Evolutionary conservation across 2,797 vertebrate genomes (phyloP).

Genomic region (Gadopsis marmoratus): DNA sequence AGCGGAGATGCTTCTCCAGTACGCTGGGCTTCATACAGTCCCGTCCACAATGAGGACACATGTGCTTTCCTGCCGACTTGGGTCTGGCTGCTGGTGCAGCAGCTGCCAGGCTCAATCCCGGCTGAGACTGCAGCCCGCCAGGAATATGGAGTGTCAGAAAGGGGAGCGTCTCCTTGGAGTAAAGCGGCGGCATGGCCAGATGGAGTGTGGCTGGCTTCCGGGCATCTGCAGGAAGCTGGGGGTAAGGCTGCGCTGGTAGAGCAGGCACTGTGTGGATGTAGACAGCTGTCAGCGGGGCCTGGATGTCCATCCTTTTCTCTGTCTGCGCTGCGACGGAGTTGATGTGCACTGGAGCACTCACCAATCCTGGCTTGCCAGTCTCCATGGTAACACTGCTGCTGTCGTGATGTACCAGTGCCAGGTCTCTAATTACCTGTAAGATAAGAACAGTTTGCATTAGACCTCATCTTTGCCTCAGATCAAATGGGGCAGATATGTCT

Average conservation of each 20-base stretch:
- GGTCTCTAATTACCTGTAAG: slow-evolving; percentile 86
- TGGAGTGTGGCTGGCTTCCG: slow-evolving; percentile 75
- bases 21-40: slow-evolving; percentile 98
- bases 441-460: slow-evolving; percentile 83
- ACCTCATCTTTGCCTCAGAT: slow-evolving; percentile 55
- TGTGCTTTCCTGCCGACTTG: slow-evolving; percentile 89
- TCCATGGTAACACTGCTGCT: slow-evolving; percentile 87
- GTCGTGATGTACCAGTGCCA: slow-evolving; percentile 80
- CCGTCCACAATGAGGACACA: slow-evolving; percentile 93
- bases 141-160: slow-evolving; percentile 90
- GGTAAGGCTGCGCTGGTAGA: slow-evolving; percentile 81
- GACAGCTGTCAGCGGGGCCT: slow-evolving; percentile 84
- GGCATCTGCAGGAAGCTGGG: slow-evolving; percentile 65
- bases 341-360: slow-evolving; percentile 76
- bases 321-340: slow-evolving; percentile 75
- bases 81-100: slow-evolving; percentile 78
- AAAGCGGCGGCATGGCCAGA: slow-evolving; percentile 76
- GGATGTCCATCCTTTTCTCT: slow-evolving; percentile 83
- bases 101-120: slow-evolving; percentile 65
- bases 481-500: slow-evolving; percentile 35
- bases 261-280: slow-evolving; percentile 89
- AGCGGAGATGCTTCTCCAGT: slow-evolving; percentile 96
- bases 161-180: slow-evolving; percentile 85
- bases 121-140: slow-evolving; percentile 85
- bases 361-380: slow-evolving; percentile 86